phyloP scores from a whole-genome alignment of 2,113 vertebrate genomes.

The Lethenteron reissneri region DNA sequence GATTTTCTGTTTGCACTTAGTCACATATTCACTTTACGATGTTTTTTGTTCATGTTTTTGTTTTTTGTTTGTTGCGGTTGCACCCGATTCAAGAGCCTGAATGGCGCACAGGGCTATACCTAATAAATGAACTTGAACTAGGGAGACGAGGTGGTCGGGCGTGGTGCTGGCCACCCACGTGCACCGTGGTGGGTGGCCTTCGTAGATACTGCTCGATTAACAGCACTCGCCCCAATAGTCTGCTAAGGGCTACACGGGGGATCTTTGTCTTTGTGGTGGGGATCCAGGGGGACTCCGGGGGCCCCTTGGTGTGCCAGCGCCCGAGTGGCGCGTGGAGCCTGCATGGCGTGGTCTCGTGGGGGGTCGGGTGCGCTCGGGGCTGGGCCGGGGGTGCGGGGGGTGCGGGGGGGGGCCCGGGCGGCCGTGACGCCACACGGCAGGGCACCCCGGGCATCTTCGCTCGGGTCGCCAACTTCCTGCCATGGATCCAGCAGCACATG shows the following conservation, averaged over 20 bases:
- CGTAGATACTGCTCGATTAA: neutral
- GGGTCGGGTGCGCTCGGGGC: slow-evolving; percentile 47
- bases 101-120: too few species aligned
- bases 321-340: slow-evolving; percentile 30
- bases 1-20: too few species aligned
- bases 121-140: too few species aligned
- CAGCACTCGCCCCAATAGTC: too few species aligned
- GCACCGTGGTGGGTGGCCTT: neutral
- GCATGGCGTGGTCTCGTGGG: slow-evolving; percentile 53
- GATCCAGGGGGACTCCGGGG: slow-evolving; percentile 49
- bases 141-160: too few species aligned
- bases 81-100: too few species aligned
- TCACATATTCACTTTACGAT: too few species aligned
- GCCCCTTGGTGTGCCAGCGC: slow-evolving; percentile 37
- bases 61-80: too few species aligned
- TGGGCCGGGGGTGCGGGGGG: slow-evolving; percentile 32
- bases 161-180: too few species aligned
- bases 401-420: slow-evolving; percentile 42
- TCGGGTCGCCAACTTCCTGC: slow-evolving; percentile 30
- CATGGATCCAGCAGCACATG: slow-evolving; percentile 35
- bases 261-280: too few species aligned
- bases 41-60: too few species aligned
- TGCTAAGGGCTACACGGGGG: too few species aligned
- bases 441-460: slow-evolving; percentile 57
- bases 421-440: slow-evolving; percentile 13